Percentiles rank a stretch among this genome's conserved stretches.
These are phyloP conservation scores for Serripes groenlandicus DNA, from an alignment of 2,888 invertebrate genomes.

Conservation along the genomic window DNA sequence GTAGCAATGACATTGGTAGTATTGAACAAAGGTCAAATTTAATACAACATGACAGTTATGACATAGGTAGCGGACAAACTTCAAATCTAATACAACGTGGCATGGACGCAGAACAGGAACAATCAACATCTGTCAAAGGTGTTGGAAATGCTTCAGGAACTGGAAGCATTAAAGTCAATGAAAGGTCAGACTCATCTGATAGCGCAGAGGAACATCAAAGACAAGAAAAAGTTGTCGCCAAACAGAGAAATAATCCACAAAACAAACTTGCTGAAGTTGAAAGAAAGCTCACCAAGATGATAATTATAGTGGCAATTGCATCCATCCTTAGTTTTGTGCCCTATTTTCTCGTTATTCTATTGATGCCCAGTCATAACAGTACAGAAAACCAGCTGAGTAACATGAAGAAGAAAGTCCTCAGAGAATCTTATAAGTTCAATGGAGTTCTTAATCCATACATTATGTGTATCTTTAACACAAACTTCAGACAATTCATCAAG, in stretches of 20 bases:
- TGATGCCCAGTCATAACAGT: constrained; percentile 16
- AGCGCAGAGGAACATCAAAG: neutral
- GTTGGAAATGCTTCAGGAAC: neutral
- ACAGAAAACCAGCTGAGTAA: constrained; percentile 19
- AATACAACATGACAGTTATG: too few relatives aligned
- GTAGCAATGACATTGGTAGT: neutral
- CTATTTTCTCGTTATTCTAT: constrained; percentile 5
- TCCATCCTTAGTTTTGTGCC: constrained; percentile 21
- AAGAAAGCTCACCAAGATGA: constrained; percentile 11
- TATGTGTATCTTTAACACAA: constrained; percentile 18
- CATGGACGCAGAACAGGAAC: neutral
- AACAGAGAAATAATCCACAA: neutral
- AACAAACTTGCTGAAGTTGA: constrained; percentile 6
- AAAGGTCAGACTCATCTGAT: neutral
- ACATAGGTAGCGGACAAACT: neutral
- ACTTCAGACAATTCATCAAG: constrained; percentile 31
- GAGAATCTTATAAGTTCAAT: constrained; percentile 17
- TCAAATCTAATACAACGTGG: neutral
- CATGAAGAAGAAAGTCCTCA: constrained; percentile 23
- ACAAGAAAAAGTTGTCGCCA: neutral
- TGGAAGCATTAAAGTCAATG: neutral
- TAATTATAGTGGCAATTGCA: neutral
- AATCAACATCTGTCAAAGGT: neutral
- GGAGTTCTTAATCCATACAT: constrained; percentile 23
- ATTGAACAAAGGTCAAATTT: neutral